Base-by-base conservation (phyloP, 2,797 vertebrate species). In the Danio aesculapii region DNA sequence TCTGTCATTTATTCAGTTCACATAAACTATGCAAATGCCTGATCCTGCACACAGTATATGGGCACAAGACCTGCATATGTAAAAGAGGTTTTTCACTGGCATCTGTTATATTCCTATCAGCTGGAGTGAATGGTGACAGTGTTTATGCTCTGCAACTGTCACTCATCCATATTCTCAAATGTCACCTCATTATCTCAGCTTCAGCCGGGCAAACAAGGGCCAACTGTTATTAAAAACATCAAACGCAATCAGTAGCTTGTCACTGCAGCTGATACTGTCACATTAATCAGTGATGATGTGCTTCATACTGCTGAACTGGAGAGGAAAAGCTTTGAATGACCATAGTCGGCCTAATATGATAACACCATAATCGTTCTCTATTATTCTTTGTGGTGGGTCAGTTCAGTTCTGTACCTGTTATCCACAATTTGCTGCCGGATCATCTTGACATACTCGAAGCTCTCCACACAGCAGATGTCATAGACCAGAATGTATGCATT, bases 391-490 rank as follows among this genome's bases (percentile, higher is more conserved):
- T 30, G 11, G n/a, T 79, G 44, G 14, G 49, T 52, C 2, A 59
- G 49, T 62, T 52, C 2, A 8, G 13, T 52, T 62, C 8, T 66
- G 7, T 91, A 97, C 96, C 96, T 96, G 0, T 94, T 96, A 82
- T 97, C 96, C 87, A 96, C 90, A 88, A 96, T 97, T 91, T 97
- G 96, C 88, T 97, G 96, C 75, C 96, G 94, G 85, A 97, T 95
- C 89, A 95, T 96, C 92, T 97, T 97, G 91, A 96, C 93, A 86
- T 97, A 97, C 89, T 97, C 96, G 69, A 97, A 97, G 91, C 95
- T 97, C 92, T 97, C 96, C 87, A 97, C 95, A 90, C 96, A 97
- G 89, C 96, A 97, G 93, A 97, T 96, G 94, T 97, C 96, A 87
- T 96, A 97, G 87, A 97, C 96, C 90, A 97, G 91, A 88, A 97